These are phyloP conservation scores for Lucinisca nassula DNA, from an alignment of 2,888 invertebrate species.

Conservation along the genomic window DNA sequence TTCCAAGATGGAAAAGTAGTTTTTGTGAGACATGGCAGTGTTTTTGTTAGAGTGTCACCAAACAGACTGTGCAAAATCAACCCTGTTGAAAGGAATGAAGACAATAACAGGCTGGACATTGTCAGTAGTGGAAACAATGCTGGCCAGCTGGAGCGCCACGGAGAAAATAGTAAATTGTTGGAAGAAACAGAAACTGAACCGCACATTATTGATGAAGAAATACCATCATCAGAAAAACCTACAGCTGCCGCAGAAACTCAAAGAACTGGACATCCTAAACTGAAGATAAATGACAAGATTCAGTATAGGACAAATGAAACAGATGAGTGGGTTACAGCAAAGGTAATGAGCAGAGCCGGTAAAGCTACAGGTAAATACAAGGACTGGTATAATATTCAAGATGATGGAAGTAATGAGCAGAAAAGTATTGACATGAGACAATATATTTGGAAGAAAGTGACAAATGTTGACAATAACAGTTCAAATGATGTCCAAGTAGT, in stretches of 20 bases:
- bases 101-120: background rate
- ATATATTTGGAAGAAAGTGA: constrained; percentile 45
- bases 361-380: constrained; percentile 55
- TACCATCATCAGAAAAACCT: constrained; percentile 1
- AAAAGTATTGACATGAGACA: constrained; percentile 33
- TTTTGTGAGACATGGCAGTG: constrained; percentile 16
- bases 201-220: background rate
- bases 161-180: background rate
- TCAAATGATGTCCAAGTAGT: background rate
- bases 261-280: background rate
- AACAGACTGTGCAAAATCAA: constrained; percentile 46
- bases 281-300: constrained; percentile 39
- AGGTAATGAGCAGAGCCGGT: constrained; percentile 50
- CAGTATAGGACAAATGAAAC: constrained; percentile 19
- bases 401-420: constrained; percentile 29
- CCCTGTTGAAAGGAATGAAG: background rate
- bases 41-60: constrained; percentile 19
- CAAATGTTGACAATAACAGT: background rate
- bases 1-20: constrained; percentile 54
- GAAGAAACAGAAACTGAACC: background rate
- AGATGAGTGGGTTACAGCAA: constrained; percentile 46
- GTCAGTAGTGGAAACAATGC: background rate
- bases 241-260: background rate
- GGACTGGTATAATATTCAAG: constrained; percentile 46
- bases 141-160: background rate